Evolutionary conservation across 2,888 invertebrate genomes (phyloP), one percentile per base, ranked within the genome.

Genomic region (Cataglyphis cursor): DNA sequence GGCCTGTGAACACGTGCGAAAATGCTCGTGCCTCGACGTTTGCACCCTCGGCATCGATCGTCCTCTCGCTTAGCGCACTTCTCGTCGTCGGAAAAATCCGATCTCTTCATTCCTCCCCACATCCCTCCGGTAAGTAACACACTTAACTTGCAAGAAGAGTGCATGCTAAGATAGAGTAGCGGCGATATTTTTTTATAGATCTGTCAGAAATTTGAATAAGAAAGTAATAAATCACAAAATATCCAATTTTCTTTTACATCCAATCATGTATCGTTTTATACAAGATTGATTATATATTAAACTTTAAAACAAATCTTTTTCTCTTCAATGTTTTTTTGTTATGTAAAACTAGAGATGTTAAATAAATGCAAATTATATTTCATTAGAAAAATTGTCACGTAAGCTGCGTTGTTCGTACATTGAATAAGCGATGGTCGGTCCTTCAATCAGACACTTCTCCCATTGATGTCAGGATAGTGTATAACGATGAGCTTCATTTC

Each of bases 401-500:
- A 51, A 66, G 4, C 38, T 65, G 21, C 10, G 38, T 65, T 51
- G 48, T 66, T 65, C 66, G 6, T 35, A 35, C 28, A 15, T 76
- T 28, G n/a, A 65, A 38, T 65, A 24, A 24, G 12, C 4, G 48
- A 66, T 28, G 21, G 28, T 15, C 48, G 18, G 9, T 66, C 28
- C 18, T 18, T 66, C 24, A n/a, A 6, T 51, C 48, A 28, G 68
- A 51, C 12, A 12, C 51, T 65, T 68, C 18, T 68, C n/a, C 38
- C 12, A 68, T 54, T 89, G 84, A 90, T 87, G 88, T 89, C 87
- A 89, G 81, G 80, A 81, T 88, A 81, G 83, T 87, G 89, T 92
- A 91, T 90, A 91, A 92, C 90, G 91, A 92, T 87, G 92, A 93
- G 90, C 90, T 92, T 91, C 91, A 91, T 93, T 93, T 93, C 93